These are phyloP conservation scores for Nysson spinosus DNA, from an alignment of 2,888 invertebrate species.

Conservation along the genomic window DNA sequence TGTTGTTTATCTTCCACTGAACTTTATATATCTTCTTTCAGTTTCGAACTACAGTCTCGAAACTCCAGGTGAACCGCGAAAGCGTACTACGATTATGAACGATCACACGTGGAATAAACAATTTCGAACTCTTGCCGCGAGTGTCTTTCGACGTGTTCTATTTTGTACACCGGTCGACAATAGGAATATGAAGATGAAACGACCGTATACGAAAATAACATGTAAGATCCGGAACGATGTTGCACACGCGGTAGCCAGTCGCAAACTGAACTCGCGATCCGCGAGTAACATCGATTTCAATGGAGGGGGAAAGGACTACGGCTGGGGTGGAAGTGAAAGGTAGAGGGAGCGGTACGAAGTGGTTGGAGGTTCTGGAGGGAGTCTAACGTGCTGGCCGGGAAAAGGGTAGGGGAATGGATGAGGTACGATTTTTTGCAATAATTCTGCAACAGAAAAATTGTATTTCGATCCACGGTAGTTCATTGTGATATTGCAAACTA, in stretches of 20 bases:
- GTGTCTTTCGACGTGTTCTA: no score
- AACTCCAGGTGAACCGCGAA: no score
- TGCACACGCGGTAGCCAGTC: constrained; percentile 67
- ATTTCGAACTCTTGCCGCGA: no score
- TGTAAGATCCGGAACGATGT: constrained; percentile 45
- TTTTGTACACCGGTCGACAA: no score
- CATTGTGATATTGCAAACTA: no score
- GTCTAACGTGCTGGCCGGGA: no score
- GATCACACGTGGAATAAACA: constrained; percentile 45
- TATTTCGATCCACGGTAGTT: no score
- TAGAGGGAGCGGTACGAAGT: constrained; percentile 23
- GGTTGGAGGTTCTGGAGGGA: no score
- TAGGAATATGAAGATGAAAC: not conserved
- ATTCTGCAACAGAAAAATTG: no score
- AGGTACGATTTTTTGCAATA: no score
- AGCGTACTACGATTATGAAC: not conserved
- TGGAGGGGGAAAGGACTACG: constrained; percentile 65
- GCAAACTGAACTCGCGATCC: constrained; percentile 70
- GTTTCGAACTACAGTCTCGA: not conserved
- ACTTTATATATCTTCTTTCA: constrained; percentile 1
- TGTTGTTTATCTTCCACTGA: constrained; percentile 17
- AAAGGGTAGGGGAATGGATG: constrained; percentile 39
- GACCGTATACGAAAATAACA: constrained; percentile 6
- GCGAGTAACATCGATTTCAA: constrained; percentile 72
- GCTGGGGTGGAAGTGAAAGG: constrained; percentile 38